Evolutionary conservation across 1,140 invertebrate species (phyloP).

Genomic region (Protaetia brevitarsis): DNA sequence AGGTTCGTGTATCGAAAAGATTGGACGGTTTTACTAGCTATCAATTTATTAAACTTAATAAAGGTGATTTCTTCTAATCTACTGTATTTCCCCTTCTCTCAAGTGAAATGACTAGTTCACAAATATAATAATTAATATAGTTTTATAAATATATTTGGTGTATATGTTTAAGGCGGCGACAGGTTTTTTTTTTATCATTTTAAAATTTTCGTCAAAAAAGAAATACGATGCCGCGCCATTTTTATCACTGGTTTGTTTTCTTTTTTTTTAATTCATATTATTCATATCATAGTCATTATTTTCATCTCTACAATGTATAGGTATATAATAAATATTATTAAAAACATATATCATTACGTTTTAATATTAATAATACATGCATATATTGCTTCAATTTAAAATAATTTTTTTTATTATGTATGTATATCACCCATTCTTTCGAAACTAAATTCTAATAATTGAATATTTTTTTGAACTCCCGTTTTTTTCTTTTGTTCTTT

Average conservation of each 20-base stretch:
- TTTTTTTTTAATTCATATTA: not conserved
- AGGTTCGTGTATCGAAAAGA: constrained; percentile 14
- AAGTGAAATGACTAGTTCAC: constrained; percentile 26
- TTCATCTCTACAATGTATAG: not conserved
- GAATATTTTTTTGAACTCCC: constrained; percentile 12
- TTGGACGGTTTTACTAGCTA: not conserved
- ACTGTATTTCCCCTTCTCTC: constrained; percentile 16
- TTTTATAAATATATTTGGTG: constrained; percentile 35
- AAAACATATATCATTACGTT: constrained; percentile 17
- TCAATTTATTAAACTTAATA: constrained; percentile 2
- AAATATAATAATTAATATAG: constrained; percentile 24
- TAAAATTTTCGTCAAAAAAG: not conserved
- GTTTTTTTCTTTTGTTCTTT: constrained; percentile 1
- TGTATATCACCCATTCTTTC: constrained; percentile 23
- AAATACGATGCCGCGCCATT: constrained; percentile 21
- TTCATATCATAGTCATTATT: constrained; percentile 6
- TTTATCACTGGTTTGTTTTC: constrained; percentile 15
- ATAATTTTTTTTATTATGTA: constrained; percentile 14
- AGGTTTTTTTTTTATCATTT: constrained; percentile 28
- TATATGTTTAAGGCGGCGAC: constrained; percentile 40
- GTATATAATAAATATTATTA: constrained; percentile 25
- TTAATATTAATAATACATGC: constrained; percentile 23
- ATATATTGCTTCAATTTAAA: constrained; percentile 23
- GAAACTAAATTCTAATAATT: constrained; percentile 19
- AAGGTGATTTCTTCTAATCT: constrained; percentile 18